A percentile compares a stretch with the other conserved stretches of the same genome.
phyloP scores from a whole-genome alignment of 1,140 invertebrate genomes.

The Battus philenor region DNA sequence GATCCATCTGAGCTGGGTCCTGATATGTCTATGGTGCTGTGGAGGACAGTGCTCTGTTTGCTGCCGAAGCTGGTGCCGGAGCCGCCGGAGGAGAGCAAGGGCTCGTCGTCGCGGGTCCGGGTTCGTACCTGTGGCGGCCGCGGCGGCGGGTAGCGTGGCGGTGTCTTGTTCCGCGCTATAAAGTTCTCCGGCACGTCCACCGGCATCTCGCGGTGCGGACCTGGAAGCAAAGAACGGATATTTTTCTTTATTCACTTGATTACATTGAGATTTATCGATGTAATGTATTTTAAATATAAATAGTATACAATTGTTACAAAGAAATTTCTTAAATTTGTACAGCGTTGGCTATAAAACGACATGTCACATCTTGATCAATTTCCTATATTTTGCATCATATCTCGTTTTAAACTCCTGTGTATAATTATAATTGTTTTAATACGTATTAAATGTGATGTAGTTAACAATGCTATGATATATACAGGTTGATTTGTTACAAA shows the following conservation, averaged over 20 bases:
- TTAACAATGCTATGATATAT: too few relatives aligned
- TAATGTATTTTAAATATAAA: too few relatives aligned
- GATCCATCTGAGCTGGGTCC: conserved; percentile 58
- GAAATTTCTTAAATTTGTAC: too few relatives aligned
- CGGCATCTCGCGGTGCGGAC: conserved; percentile 96
- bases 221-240: conserved; percentile 55
- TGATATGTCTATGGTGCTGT: conserved; percentile 48
- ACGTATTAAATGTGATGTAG: too few relatives aligned
- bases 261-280: too few relatives aligned
- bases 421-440: too few relatives aligned
- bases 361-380: too few relatives aligned
- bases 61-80: conserved; percentile 66
- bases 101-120: conserved; percentile 61
- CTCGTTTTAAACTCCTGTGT: too few relatives aligned
- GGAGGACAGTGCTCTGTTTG: conserved; percentile 61
- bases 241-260: neutral
- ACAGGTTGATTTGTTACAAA: too few relatives aligned
- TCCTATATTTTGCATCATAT: too few relatives aligned
- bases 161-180: conserved; percentile 92
- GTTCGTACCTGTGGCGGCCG: conserved; percentile 77
- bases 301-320: too few relatives aligned
- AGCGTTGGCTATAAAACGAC: too few relatives aligned
- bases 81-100: conserved; percentile 57
- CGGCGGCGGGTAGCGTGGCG: conserved; percentile 91
- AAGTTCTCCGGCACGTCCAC: conserved; percentile 98